Conservation (phyloP, 2,888 invertebrate genomes). For the Torymus aiolomorphi region DNA sequence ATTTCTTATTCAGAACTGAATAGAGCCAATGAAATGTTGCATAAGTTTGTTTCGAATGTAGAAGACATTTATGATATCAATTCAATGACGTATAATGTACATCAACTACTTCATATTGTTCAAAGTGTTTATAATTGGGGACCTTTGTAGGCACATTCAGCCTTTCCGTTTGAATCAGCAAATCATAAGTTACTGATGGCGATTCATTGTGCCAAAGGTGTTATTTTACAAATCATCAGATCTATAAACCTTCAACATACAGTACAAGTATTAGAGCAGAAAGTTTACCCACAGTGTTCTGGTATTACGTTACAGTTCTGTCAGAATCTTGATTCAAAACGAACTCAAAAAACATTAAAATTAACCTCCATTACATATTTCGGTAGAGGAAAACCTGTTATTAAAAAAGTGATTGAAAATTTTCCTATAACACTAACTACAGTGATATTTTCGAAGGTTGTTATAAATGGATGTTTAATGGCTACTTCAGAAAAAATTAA, state of each 20-base stretch:
- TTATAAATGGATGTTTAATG: not conserved
- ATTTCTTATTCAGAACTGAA: no score
- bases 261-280: not conserved
- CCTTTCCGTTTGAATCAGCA: constrained; percentile 42
- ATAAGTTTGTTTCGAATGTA: no score
- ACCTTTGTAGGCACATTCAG: constrained; percentile 29
- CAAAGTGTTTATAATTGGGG: no score
- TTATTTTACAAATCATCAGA: not conserved
- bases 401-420: not conserved
- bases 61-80: no score
- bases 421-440: not conserved
- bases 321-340: not conserved
- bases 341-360: not conserved
- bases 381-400: not conserved
- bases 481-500: not conserved
- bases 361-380: not conserved
- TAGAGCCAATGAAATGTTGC: no score
- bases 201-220: not conserved
- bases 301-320: not conserved
- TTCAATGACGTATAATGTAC: no score
- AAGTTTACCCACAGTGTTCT: no score
- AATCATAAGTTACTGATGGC: not conserved
- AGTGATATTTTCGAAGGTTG: not conserved
- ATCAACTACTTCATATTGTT: no score
- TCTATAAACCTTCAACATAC: not conserved